Evolutionary conservation across 2,113 vertebrate species (phyloP).

Genomic region (Genyomyrus donnyi): DNA sequence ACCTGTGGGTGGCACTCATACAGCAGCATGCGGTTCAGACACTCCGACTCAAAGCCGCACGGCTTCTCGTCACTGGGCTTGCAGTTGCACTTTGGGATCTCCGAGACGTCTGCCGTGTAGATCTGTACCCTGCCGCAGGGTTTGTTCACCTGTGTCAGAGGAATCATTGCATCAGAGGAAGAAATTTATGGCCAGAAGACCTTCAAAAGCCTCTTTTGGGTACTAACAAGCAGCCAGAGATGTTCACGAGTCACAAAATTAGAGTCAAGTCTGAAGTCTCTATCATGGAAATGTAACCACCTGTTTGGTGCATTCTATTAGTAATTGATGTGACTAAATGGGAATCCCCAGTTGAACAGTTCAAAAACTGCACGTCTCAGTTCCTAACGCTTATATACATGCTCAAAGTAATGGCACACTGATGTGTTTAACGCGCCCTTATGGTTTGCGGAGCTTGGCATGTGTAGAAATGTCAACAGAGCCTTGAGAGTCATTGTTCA

Average conservation of each 20-base stretch:
- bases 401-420: too few relatives aligned
- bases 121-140: constrained; percentile 88
- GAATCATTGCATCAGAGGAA: background rate
- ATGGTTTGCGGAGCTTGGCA: too few relatives aligned
- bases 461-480: too few relatives aligned
- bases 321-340: background rate
- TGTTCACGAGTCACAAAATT: too few relatives aligned
- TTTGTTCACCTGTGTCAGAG: constrained; percentile 75
- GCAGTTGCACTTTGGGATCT: constrained; percentile 98
- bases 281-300: too few relatives aligned
- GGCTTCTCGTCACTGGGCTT: constrained; percentile 83
- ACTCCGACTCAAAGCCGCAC: constrained; percentile 89
- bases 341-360: background rate
- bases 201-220: background rate
- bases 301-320: too few relatives aligned
- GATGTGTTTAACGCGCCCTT: too few relatives aligned
- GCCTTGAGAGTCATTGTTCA: too few relatives aligned
- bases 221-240: background rate
- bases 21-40: constrained; percentile 93
- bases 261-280: too few relatives aligned
- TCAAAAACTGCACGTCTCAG: too few relatives aligned
- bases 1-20: constrained; percentile 96
- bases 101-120: constrained; percentile 84
- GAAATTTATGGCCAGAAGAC: background rate
- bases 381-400: too few relatives aligned